A percentile compares a stretch with the other conserved stretches of the same genome.
Conservation (phyloP, 2,113 vertebrate species). For the Rhadina sibilatrix region DNA sequence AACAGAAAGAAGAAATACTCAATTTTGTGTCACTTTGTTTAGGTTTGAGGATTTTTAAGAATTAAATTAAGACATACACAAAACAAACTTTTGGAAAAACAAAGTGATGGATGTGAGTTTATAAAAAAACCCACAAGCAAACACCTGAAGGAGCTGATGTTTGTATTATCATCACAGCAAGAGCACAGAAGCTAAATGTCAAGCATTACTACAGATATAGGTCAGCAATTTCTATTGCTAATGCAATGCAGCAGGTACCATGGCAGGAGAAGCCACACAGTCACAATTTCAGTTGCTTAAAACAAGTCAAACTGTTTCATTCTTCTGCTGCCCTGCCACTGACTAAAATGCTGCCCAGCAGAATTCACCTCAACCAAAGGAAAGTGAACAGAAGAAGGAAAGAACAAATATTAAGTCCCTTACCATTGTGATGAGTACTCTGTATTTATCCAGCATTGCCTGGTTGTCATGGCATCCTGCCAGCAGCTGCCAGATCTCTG, state of each 20-base stretch:
- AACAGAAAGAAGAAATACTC: neutral
- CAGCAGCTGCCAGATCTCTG: constrained; percentile 96
- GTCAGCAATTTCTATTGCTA: neutral
- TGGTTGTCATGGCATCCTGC: constrained; percentile 93
- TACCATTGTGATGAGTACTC: constrained; percentile 97
- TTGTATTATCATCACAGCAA: neutral
- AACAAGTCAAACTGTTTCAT: neutral
- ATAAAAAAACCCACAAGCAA: neutral
- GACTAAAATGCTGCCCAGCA: neutral
- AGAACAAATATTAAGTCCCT: neutral
- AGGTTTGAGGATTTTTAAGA: neutral
- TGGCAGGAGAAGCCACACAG: neutral
- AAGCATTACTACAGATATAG: neutral
- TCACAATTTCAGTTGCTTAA: neutral
- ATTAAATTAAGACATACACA: neutral
- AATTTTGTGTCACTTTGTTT: neutral
- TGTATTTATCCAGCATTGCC: constrained; percentile 89
- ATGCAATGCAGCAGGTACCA: neutral
- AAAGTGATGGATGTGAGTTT: neutral
- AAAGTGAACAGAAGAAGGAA: neutral
- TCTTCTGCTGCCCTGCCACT: neutral
- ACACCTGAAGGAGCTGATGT: neutral
- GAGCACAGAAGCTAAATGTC: neutral
- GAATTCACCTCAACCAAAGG: neutral
- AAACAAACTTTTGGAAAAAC: neutral